Percentiles rank a stretch among this genome's conserved stretches.
phyloP scores from a whole-genome alignment of 2,113 vertebrate genomes.

The Amazona guildingii region DNA sequence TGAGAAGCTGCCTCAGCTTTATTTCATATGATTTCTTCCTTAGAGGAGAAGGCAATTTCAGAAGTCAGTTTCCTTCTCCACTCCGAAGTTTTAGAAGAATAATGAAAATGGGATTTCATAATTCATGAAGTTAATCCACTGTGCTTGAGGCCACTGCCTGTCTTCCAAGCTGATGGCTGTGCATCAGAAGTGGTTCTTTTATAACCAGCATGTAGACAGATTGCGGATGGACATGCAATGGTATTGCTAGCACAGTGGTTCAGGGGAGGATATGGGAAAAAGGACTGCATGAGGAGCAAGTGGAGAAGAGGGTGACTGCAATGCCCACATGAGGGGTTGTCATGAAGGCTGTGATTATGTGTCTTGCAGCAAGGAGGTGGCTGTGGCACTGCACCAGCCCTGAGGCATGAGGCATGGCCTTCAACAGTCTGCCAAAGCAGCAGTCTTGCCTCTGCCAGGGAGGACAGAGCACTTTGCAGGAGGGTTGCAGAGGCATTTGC shows the following conservation, averaged over 20 bases:
- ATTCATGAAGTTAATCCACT: background rate
- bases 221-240: fast-evolving
- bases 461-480: background rate
- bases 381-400: background rate
- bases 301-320: background rate
- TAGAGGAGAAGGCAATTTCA: background rate
- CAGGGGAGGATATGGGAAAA: background rate
- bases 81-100: background rate
- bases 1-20: background rate
- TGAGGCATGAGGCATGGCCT: background rate
- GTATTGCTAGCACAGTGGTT: background rate
- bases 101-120: background rate
- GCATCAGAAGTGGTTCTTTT: background rate
- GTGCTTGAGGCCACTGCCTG: background rate
- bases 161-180: background rate
- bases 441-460: background rate
- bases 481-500: background rate
- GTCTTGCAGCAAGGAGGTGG: background rate
- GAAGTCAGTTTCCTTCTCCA: background rate
- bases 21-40: background rate
- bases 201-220: fast-evolving
- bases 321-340: background rate
- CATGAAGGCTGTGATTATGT: background rate
- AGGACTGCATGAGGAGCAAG: background rate
- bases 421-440: background rate